phyloP scores from a whole-genome alignment of 1,140 invertebrate species.

The Atta cephalotes region DNA sequence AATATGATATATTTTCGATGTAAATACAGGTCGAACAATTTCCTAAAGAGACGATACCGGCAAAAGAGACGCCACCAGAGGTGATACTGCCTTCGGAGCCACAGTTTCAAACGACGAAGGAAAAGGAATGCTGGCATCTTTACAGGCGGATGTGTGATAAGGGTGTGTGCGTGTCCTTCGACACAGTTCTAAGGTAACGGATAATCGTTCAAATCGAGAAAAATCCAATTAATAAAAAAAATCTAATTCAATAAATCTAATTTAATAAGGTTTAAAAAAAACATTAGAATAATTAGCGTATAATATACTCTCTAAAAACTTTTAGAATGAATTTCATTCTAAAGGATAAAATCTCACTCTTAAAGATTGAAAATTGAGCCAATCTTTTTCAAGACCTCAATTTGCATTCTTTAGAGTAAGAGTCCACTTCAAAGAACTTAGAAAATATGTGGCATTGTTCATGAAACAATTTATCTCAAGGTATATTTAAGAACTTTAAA shows the following conservation, averaged over 20 bases:
- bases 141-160: constrained; percentile 90
- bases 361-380: no score
- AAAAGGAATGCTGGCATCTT: constrained; percentile 90
- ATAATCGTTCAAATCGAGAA: constrained; percentile 20
- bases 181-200: constrained; percentile 88
- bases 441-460: constrained; percentile 8
- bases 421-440: no score
- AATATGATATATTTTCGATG: not conserved
- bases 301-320: not conserved
- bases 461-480: not conserved
- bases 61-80: constrained; percentile 40
- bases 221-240: not conserved
- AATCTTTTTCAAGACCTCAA: no score
- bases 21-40: constrained; percentile 31
- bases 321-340: no score
- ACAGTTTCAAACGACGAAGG: constrained; percentile 85
- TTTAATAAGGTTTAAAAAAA: not conserved
- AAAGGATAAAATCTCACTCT: no score
- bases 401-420: no score
- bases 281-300: not conserved
- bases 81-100: constrained; percentile 72
- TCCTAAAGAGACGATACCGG: constrained; percentile 13
- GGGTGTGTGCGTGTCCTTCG: constrained; percentile 89
- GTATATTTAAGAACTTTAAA: not conserved
- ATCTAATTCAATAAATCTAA: not conserved